Base-by-base conservation (phyloP, 2,888 invertebrate species). In the Anoplius nigerrimus region DNA sequence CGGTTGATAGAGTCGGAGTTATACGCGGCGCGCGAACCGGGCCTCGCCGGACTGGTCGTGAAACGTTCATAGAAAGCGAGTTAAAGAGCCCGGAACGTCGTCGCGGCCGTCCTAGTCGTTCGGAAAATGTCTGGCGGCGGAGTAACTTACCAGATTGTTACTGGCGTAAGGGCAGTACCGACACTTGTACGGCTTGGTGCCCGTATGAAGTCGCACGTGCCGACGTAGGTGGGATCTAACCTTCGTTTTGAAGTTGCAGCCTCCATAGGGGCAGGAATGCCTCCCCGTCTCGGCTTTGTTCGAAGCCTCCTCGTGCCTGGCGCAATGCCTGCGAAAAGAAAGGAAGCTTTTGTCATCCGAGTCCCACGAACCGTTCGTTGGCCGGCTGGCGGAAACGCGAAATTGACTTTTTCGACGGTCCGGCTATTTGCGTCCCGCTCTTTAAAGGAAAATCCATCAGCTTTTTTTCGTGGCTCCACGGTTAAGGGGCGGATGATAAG, bases 101-200 rank as follows among this genome's bases (percentile, higher is more conserved):
- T n/a, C n/a, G n/a, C n/a, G n/a, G n/a, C n/a, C n/a, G n/a, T n/a
- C n/a, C n/a, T n/a, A n/a, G n/a, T n/a, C n/a, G n/a, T n/a, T 5
- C 16, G 13, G 6, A 8, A 18, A 24, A 54, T 34, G 11, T 16
- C 11, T n/a, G n/a, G 3, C 42, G 46, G 22, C 42, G 22, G 16
- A 16, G 3, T 15, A n/a, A 73, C 77, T 91, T 89, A 95, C 95
- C 90, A 95, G 91, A 83, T 93, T 94, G 74, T 94, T 95, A 87
- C 95, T 95, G 4, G 92, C 92, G 81, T 94, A 95, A 24, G 90
- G 82, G 86, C 98, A 98, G 86, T 96, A 93, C 0, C 95, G 95
- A 89, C 98, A 98, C 61, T 91, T 91, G 89, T 95, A 97, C 0
- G 97, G 97, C 86, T 95, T 96, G 42, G 93, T 91, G 2, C 95